Percentiles rank a stretch among this genome's conserved stretches.
These are phyloP conservation scores for Venturia canescens DNA, from an alignment of 1,140 invertebrate species.

Conservation along the genomic window DNA sequence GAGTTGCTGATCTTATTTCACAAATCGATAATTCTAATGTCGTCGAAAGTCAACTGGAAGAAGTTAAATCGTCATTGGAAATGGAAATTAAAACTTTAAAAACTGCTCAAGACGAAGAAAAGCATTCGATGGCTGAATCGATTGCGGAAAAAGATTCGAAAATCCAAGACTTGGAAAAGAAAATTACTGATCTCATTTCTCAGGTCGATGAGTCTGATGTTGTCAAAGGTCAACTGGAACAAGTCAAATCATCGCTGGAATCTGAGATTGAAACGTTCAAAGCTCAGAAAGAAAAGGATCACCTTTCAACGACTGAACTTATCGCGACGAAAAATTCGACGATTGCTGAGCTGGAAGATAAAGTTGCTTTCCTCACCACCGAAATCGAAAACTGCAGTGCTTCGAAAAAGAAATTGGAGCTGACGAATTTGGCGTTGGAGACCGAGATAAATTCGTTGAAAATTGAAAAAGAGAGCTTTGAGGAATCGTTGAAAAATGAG, in stretches of 20 bases:
- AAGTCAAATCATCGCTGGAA: constrained; percentile 52
- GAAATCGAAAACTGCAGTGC: too few species aligned
- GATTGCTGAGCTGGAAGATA: background rate
- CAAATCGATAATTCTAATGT: constrained; percentile 31
- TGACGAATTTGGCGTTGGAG: background rate
- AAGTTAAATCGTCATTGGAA: constrained; percentile 52
- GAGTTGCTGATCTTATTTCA: too few species aligned
- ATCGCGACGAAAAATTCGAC: background rate
- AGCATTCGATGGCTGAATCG: background rate
- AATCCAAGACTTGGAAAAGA: background rate
- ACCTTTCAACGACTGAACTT: background rate
- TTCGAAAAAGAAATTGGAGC: background rate
- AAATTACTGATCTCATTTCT: background rate
- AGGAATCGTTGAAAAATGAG: background rate
- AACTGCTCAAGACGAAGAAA: constrained; percentile 30
- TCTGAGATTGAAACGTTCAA: constrained; percentile 51
- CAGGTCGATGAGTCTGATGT: constrained; percentile 28
- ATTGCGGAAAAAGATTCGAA: background rate
- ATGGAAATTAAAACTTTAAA: constrained; percentile 52
- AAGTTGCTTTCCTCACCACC: background rate
- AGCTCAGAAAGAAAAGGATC: constrained; percentile 14
- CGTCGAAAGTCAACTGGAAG: constrained; percentile 37
- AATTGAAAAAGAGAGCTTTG: constrained; percentile 56
- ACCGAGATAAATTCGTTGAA: constrained; percentile 53
- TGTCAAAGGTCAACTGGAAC: constrained; percentile 37